Base-by-base conservation (phyloP, 92 coral and sea anemone species). In the Parazoanthus atlanticus region DNA sequence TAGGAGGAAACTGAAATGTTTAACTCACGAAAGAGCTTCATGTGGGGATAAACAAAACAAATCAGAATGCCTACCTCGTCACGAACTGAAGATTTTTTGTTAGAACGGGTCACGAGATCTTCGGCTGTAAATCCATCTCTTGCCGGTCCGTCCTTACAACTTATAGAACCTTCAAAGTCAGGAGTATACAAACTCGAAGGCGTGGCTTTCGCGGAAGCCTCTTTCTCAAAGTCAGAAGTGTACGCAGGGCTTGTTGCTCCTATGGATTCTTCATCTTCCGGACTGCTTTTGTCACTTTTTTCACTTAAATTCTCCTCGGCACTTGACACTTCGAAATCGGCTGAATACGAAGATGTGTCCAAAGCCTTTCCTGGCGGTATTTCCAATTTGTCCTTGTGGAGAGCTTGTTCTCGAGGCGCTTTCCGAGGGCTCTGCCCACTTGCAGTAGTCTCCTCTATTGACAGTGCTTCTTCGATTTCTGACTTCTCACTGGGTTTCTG, bases 211-310 rank as follows among this genome's bases (percentile, higher is more conserved):
- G 28, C 47, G 23, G 90, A 41, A 1, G 78, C 43, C 76, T 86
- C 79, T 75, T 82, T 85, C 40, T 90, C 93, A 71, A 95, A 91
- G 82, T 93, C 96, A 56, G 92, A 81, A 3, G 88, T 85, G 79
- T 91, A 93, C 6, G 93, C 89, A 1, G 88, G 79, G n/a, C 36
- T 83, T 78, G 67, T 29, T 19, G 65, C 12, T 52, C 71, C 29
- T 41, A 78, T 78, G 66, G 78, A 74, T 38, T 41, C 52, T 85
- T 88, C 25, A 28, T 86, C 89, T 23, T 49, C 31, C 6, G 82
- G 74, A 17, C 47, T 86, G 28, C 19, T 36, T 84, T 34, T 11
- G 17, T 11, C 54, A 47, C 88, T 73, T 56, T 47, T 49, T 38
- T 10, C 33, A 64, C 89, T 86, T 33, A 36, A 26, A 36, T 86